These are phyloP conservation scores for Dolichoris vasculosae DNA, from an alignment of 1,140 invertebrate genomes.

Conservation along the genomic window DNA sequence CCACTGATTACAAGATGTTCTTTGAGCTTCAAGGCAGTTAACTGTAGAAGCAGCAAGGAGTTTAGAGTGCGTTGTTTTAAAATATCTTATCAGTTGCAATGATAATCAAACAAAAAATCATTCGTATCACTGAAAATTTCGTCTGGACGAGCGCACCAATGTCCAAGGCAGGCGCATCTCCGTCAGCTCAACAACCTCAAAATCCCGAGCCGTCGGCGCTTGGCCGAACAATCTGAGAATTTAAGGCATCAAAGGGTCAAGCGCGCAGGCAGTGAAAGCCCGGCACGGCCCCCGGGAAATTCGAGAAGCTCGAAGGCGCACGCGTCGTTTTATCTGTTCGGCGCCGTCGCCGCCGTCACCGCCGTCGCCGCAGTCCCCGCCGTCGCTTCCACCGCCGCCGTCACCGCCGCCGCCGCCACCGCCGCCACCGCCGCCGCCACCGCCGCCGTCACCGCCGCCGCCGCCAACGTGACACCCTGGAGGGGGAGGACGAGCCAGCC, in stretches of 20 bases:
- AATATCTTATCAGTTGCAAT: neutral
- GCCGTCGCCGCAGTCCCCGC: too few relatives aligned
- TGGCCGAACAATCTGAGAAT: neutral
- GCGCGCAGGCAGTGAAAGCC: neutral
- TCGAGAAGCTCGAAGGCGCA: neutral
- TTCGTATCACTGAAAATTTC: too few relatives aligned
- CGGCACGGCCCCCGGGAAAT: neutral
- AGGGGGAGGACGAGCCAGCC: neutral
- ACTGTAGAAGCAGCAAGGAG: too few relatives aligned
- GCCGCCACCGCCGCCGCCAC: neutral
- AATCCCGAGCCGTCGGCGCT: too few relatives aligned
- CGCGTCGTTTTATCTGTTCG: conserved; percentile 7
- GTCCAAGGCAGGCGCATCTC: too few relatives aligned
- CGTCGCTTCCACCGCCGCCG: too few relatives aligned
- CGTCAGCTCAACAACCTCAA: too few relatives aligned
- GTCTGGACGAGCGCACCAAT: too few relatives aligned
- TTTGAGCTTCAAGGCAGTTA: neutral
- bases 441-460: neutral
- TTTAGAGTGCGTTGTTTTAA: neutral
- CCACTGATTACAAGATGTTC: neutral
- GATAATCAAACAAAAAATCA: neutral
- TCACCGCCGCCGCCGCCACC: neutral
- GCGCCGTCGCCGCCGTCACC: neutral
- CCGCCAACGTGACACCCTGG: neutral
- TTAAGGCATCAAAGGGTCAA: neutral